Conservation (phyloP, 1,140 invertebrate species). For the Radopholus similis region DNA sequence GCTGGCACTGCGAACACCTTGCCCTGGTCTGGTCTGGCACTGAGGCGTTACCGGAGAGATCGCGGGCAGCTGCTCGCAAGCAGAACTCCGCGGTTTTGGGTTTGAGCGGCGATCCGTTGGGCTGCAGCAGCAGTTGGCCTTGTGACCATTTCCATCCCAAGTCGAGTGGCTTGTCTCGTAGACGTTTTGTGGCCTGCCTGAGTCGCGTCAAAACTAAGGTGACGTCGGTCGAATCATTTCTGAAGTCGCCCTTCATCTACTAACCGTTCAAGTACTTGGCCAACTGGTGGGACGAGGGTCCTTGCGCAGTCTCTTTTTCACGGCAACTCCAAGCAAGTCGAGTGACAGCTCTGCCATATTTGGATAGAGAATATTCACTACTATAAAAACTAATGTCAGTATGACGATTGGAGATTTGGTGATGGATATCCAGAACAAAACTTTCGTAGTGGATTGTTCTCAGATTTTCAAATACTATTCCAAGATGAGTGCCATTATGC, state of each 20-base stretch:
- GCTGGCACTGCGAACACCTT: not conserved
- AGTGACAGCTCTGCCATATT: too few species aligned
- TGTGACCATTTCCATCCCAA: not conserved
- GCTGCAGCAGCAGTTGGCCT: not conserved
- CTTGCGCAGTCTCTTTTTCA: not conserved
- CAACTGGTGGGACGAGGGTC: not conserved
- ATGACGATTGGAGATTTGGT: too few species aligned
- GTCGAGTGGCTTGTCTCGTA: not conserved
- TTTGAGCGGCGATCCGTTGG: not conserved
- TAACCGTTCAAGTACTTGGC: not conserved
- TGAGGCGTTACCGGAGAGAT: not conserved
- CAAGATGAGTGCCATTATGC: too few species aligned
- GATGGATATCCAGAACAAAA: too few species aligned
- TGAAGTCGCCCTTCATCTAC: not conserved
- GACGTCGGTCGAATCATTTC: not conserved
- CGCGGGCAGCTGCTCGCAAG: not conserved
- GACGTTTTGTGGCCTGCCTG: not conserved
- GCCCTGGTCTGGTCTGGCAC: constrained; percentile 17
- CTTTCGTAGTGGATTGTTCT: too few species aligned
- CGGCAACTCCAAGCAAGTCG: not conserved
- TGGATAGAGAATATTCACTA: too few species aligned
- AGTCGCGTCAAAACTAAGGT: not conserved
- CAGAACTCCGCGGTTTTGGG: not conserved
- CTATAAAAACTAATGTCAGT: too few species aligned
- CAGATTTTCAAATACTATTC: too few species aligned